Evolutionary conservation across 1,140 invertebrate genomes (phyloP), one percentile per base, ranked within the genome.

Genomic region (Branchinecta lynchi): DNA sequence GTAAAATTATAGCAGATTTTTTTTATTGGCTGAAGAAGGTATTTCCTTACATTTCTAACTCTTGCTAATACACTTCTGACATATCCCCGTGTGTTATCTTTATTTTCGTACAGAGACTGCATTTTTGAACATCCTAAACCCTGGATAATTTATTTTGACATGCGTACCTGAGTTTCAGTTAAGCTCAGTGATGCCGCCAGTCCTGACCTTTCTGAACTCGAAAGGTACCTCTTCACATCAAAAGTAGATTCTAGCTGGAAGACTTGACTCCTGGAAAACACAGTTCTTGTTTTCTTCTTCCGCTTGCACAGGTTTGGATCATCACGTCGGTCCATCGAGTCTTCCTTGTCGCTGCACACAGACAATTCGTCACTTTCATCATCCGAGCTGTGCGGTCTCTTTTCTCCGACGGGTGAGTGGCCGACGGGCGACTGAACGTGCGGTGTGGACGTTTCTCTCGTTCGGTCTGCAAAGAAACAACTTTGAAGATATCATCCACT

Each of bases 271-370:
- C 96, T 81, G 0, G 94, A 97, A 81, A 99, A 98, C 0, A 98
- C 96, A 0, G 96, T 99, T 68, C 96, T 81, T 0, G 95, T 98
- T 78, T 99, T 98, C 83, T 99, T 99, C 83, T 98, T 98, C 66
- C 95, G 82, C 77, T 93, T 92, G 67, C 65, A 68, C 20, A 20
- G 65, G 43, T 44, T 67, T 7, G 12, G 12, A 20, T 60, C 51
- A 6, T 60, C 17, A 20, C 51, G 51, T 60, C 51, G 12, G 51
- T 60, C 51, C 12, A 12, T 15, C 12, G 51, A 12, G 17, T 60
- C 51, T 15, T 60, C 51, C 6, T 60, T 60, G 17, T 60, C 51
- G 17, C 51, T 60, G 51, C 51, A 60, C 12, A 60, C 51, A 20
- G 51, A 60, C 51, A 60, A 60, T 15, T 60, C 51, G 17, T 60